Evolutionary conservation across 92 coral and sea anemone genomes (phyloP).

Genomic region (Anthopleura xanthogrammica): DNA sequence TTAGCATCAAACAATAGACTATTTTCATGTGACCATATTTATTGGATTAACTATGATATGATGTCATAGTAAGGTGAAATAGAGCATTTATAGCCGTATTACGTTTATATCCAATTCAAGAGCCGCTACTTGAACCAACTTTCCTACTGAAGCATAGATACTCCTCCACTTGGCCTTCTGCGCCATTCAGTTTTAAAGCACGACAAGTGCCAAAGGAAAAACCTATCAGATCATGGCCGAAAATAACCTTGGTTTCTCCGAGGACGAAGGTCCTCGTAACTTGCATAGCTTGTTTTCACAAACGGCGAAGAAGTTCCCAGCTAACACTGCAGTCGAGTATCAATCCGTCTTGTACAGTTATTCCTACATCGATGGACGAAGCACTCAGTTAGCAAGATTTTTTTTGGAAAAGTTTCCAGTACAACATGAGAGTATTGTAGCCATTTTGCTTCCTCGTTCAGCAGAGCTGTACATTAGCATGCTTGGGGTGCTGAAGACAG

Average conservation of each 20-base stretch:
- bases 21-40: no score
- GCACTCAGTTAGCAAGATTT: conserved; percentile 4
- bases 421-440: neutral
- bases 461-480: conserved; percentile 2
- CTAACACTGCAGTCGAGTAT: conserved; percentile 5
- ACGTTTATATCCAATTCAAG: no score
- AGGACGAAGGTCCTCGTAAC: neutral
- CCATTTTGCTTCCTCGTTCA: conserved; percentile 13
- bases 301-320: neutral
- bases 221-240: neutral
- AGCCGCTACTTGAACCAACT: no score
- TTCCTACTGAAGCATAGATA: no score
- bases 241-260: neutral
- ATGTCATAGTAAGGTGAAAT: no score
- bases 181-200: no score
- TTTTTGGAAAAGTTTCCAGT: neutral
- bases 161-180: no score
- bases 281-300: conserved; percentile 4
- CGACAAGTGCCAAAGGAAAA: no score
- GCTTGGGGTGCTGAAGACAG: conserved; percentile 7
- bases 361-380: neutral
- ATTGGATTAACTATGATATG: no score
- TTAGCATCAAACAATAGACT: no score
- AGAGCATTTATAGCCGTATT: no score
- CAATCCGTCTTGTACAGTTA: neutral